Evolutionary conservation across 1,140 invertebrate genomes (phyloP), one percentile per base, ranked within the genome.

Genomic region (Neodiprion fabricii): DNA sequence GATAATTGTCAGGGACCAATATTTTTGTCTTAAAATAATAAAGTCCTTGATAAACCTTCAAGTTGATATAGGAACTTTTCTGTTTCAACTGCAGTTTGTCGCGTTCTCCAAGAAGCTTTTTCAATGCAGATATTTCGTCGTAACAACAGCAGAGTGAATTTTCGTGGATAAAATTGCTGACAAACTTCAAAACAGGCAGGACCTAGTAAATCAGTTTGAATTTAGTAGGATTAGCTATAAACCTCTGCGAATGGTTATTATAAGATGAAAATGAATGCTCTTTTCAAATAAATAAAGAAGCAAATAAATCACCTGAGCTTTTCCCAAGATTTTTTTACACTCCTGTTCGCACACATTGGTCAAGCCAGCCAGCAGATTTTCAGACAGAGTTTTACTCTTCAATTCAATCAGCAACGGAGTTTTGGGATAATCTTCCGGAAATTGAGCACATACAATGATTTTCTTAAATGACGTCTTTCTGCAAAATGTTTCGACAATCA

Each of bases 131-230:
- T 72, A 95, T 93, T 86, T 95, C 94, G 80, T 94, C 93, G 69
- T 93, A 92, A 79, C 93, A 95, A 66, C 93, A 92, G 80, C 91
- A 93, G 9, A 95, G 85, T 0, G 93, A 92, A 87, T 94, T 94
- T 67, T 94, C 93, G 47, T 92, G 89, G 7, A 95, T 85, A 83
- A 95, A 95, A 70, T 90, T 91, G 66, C 89, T 84, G 3, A 95
- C 83, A 81, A 95, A 94, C 75, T 91, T 89, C 14, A 94, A 81
- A 9, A 91, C 85, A 23, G 86, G 83, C 47, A 92, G 78, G 50
- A 92, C 81, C 89, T 91, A 40, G 81, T 23, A 78, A 79, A 68
- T 40, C 72, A 69, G 53, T 40, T 40, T 40, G 28, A 2, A 40
- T 40, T 40, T 40, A 40, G 28, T 40, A 40, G 5, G 5, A 40